phyloP scores from a whole-genome alignment of 2,797 vertebrate genomes.

The Gallinago solitaria region DNA sequence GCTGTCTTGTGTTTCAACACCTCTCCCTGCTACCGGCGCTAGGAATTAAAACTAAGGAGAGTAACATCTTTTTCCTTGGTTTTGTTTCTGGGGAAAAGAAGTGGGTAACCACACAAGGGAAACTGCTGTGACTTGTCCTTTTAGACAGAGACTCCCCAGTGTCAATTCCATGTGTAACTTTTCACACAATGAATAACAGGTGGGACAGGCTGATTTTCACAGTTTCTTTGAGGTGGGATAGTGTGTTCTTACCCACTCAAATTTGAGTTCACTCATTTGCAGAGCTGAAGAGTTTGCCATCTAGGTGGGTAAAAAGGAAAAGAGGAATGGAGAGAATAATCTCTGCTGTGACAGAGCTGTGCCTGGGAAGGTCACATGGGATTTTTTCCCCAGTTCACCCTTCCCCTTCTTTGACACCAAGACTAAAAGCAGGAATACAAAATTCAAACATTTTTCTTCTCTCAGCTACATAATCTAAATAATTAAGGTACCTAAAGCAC shows the following conservation, averaged over 20 bases:
- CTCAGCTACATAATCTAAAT: slow-evolving; percentile 40
- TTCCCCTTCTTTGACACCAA: not conserved
- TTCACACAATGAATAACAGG: not conserved
- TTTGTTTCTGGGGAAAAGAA: not conserved
- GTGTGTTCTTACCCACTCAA: not conserved
- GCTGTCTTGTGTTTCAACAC: not conserved
- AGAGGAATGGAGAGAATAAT: not conserved
- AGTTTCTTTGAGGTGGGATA: not conserved
- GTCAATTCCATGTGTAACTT: not conserved
- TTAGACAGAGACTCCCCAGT: not conserved
- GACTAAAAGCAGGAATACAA: not conserved
- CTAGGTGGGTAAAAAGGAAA: not conserved
- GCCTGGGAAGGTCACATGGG: not conserved
- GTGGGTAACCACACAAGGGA: not conserved
- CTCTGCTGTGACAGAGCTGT: not conserved
- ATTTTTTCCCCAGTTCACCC: not conserved
- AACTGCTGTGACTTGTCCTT: not conserved
- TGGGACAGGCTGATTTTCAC: not conserved
- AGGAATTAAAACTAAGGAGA: not conserved
- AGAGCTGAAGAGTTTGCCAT: not conserved
- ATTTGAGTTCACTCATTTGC: not conserved
- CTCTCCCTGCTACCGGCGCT: not conserved
- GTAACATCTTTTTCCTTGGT: not conserved
- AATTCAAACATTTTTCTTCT: slow-evolving; percentile 26
- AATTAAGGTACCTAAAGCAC: slow-evolving; percentile 44